A percentile compares a stretch with the other conserved stretches of the same genome.
Evolutionary conservation across 2,113 vertebrate genomes (phyloP).

Genomic region (Corapipo altera): DNA sequence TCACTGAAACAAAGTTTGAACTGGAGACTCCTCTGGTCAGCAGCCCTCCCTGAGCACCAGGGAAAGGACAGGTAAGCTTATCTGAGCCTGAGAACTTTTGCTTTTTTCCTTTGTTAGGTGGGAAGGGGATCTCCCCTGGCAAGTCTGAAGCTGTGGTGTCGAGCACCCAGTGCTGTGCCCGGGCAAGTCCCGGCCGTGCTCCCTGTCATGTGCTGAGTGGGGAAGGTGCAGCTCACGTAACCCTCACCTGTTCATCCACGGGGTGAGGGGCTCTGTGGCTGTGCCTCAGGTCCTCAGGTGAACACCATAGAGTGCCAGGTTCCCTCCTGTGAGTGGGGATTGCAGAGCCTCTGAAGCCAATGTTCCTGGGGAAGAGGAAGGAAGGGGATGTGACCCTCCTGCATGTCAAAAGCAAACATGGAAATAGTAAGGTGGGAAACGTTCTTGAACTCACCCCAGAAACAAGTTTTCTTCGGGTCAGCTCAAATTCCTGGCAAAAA

Average conservation of each 20-base stretch:
- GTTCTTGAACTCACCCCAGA: background rate
- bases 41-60: background rate
- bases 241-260: background rate
- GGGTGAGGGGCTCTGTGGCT: background rate
- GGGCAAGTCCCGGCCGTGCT: background rate
- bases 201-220: background rate
- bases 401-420: background rate
- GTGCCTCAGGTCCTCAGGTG: background rate
- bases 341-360: background rate
- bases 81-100: background rate
- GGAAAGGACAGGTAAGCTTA: background rate
- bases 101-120: background rate
- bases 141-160: background rate
- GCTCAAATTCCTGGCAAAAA: conserved; percentile 27
- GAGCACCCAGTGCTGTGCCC: background rate
- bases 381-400: background rate
- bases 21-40: background rate
- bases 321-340: background rate
- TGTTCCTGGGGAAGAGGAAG: background rate
- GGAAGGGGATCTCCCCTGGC: background rate
- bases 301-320: background rate
- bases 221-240: background rate
- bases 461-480: conserved; percentile 3
- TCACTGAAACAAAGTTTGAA: background rate
- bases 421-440: conserved; percentile 3